phyloP scores from a whole-genome alignment of 2,888 invertebrate genomes.

The Drosophila mercatorum region DNA sequence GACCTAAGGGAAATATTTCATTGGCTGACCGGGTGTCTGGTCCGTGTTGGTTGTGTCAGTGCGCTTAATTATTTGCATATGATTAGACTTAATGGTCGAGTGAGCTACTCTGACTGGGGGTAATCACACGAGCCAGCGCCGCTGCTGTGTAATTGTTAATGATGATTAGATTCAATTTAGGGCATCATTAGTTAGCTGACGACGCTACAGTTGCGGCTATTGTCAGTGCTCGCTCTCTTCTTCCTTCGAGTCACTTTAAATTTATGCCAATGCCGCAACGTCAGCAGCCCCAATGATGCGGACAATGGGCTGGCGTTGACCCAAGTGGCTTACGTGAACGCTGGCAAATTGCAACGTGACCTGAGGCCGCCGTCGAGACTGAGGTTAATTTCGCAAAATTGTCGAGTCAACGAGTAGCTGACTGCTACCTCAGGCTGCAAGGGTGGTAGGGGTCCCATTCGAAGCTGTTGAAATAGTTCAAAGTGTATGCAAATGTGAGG shows the following conservation, averaged over 20 bases:
- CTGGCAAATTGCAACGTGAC: constrained; percentile 79
- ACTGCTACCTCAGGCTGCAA: constrained; percentile 14
- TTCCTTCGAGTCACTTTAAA: constrained; percentile 57
- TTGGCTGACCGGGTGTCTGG: constrained; percentile 51
- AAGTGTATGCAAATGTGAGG: constrained; percentile 77
- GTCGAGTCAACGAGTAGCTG: constrained; percentile 76
- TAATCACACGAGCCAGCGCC: constrained; percentile 65
- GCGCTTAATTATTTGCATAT: constrained; percentile 84
- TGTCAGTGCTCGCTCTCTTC: constrained; percentile 42
- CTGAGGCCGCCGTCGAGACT: constrained; percentile 75
- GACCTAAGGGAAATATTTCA: constrained; percentile 83
- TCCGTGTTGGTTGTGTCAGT: constrained; percentile 52
- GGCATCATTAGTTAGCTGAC: constrained; percentile 84
- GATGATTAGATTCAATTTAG: constrained; percentile 85
- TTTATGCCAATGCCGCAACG: constrained; percentile 77
- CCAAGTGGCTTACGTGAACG: constrained; percentile 71
- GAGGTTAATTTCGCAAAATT: constrained; percentile 82
- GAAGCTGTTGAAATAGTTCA: constrained; percentile 64
- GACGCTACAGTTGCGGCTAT: constrained; percentile 49
- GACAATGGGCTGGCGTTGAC: constrained; percentile 45
- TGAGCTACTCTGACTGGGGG: constrained; percentile 58
- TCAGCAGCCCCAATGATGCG: constrained; percentile 44
- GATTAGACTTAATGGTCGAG: constrained; percentile 77
- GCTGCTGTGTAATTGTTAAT: constrained; percentile 83
- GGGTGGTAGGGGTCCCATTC: neutral